These are phyloP conservation scores for Calephelis perditalis DNA, from an alignment of 2,888 invertebrate genomes.

Conservation along the genomic window DNA sequence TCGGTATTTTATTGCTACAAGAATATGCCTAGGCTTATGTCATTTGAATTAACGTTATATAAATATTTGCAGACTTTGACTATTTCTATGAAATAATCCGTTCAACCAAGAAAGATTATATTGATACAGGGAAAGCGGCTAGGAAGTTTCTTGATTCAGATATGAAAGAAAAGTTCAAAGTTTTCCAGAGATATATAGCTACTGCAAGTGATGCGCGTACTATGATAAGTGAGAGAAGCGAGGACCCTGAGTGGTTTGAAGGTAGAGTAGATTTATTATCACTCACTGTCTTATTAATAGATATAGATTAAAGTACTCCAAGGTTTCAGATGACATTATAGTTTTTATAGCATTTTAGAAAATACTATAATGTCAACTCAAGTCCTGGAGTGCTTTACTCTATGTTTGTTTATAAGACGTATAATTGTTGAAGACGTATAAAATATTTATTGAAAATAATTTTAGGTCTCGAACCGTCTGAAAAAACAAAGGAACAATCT, in stretches of 20 bases:
- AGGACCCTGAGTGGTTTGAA: constrained; percentile 90
- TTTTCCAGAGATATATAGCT: constrained; percentile 61
- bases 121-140: constrained; percentile 84
- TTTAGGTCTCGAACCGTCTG: constrained; percentile 79
- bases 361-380: too few relatives aligned
- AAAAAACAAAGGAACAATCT: constrained; percentile 89
- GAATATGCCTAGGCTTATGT: too few relatives aligned
- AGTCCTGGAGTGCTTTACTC: too few relatives aligned
- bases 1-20: too few relatives aligned
- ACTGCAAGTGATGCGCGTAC: constrained; percentile 76
- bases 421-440: not conserved
- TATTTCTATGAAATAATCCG: constrained; percentile 83
- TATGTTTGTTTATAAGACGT: too few relatives aligned
- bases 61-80: constrained; percentile 79
- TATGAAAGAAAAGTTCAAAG: constrained; percentile 68
- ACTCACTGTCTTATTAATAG: too few relatives aligned
- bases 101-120: constrained; percentile 81
- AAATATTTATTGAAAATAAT: constrained; percentile 11
- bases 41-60: not conserved
- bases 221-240: constrained; percentile 77
- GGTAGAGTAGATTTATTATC: constrained; percentile 54
- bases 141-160: constrained; percentile 86
- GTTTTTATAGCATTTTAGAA: too few relatives aligned
- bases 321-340: too few relatives aligned
- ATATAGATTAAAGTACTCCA: too few relatives aligned